phyloP scores from a whole-genome alignment of 1,140 invertebrate genomes.

The Phymastichus coffea region DNA sequence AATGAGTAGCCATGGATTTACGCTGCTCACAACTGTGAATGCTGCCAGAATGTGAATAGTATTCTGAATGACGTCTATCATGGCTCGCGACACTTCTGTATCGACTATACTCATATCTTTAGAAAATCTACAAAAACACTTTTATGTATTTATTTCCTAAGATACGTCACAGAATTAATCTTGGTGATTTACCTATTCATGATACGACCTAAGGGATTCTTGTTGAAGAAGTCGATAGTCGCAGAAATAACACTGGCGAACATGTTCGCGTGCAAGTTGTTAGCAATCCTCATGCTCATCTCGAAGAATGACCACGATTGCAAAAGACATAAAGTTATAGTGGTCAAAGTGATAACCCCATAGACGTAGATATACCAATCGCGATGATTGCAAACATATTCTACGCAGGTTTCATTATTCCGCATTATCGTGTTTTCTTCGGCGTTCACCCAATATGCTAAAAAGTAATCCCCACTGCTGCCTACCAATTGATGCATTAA shows the following conservation, averaged over 20 bases:
- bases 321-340: constrained; percentile 61
- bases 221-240: constrained; percentile 81
- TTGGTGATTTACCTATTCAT: constrained; percentile 71
- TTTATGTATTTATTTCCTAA: neutral
- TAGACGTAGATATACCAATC: constrained; percentile 44
- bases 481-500: constrained; percentile 60
- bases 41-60: constrained; percentile 72
- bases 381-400: constrained; percentile 12
- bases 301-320: constrained; percentile 67
- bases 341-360: constrained; percentile 61
- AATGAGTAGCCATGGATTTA: constrained; percentile 76
- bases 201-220: constrained; percentile 74
- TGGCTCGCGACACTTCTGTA: constrained; percentile 74
- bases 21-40: constrained; percentile 68
- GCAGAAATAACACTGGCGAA: constrained; percentile 72
- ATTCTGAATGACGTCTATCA: constrained; percentile 75
- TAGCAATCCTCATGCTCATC: constrained; percentile 72
- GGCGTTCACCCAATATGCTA: constrained; percentile 63
- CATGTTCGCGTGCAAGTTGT: constrained; percentile 76
- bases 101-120: constrained; percentile 87
- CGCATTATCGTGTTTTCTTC: constrained; percentile 28
- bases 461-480: constrained; percentile 68
- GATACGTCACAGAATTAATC: too few relatives aligned
- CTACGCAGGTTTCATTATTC: neutral
- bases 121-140: constrained; percentile 61